Evolutionary conservation across 1,140 invertebrate genomes (phyloP).

Genomic region (Anastrepha ludens): DNA sequence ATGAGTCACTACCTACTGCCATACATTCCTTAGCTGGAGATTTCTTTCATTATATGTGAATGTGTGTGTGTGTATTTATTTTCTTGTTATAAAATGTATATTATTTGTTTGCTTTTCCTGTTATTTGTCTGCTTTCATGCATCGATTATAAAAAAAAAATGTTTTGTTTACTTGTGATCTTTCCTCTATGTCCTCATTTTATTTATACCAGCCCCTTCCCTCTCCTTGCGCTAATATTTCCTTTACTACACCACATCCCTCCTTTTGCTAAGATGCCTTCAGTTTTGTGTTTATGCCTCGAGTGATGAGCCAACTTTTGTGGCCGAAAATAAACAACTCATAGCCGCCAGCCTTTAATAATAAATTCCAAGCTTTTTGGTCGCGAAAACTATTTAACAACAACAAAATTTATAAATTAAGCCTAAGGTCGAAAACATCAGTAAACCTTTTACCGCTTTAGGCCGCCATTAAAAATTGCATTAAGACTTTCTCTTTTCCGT

Average conservation of each 20-base stretch:
- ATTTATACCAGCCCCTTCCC: not conserved
- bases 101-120: conserved; percentile 6
- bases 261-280: too few species aligned
- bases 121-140: conserved; percentile 3
- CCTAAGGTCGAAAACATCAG: too few species aligned
- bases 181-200: not conserved
- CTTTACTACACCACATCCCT: not conserved
- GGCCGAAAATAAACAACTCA: not conserved
- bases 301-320: not conserved
- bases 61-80: not conserved
- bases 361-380: too few species aligned
- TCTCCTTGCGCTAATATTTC: not conserved
- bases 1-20: not conserved
- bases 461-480: too few species aligned
- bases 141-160: not conserved
- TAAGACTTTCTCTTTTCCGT: too few species aligned
- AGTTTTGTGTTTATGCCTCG: not conserved
- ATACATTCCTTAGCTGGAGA: not conserved
- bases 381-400: too few species aligned
- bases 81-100: not conserved
- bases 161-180: not conserved
- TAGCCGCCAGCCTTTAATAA: too few species aligned
- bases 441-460: too few species aligned
- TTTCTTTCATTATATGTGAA: too few species aligned
- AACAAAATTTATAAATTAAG: too few species aligned